These are phyloP conservation scores for Catharus fuscescens DNA, from an alignment of 2,113 vertebrate species.

Conservation along the genomic window DNA sequence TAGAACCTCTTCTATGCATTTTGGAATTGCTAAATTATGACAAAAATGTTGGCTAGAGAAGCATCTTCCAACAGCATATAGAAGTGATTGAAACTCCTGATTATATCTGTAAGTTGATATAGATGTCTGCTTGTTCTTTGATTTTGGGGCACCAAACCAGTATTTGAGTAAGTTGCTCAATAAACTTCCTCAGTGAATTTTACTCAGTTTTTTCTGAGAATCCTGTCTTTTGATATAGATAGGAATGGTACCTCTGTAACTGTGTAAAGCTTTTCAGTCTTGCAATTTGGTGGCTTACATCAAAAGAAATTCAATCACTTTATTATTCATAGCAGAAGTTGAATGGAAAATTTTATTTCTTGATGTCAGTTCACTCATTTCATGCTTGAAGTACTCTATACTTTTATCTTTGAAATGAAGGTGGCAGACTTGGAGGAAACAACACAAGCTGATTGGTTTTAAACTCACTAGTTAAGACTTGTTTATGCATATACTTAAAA, in stretches of 20 bases:
- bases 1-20: neutral
- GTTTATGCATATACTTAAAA: neutral
- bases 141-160: neutral
- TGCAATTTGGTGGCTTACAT: neutral
- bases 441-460: neutral
- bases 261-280: neutral
- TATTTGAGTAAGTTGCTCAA: neutral
- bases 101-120: neutral
- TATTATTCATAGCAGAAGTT: slow-evolving; percentile 11
- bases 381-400: slow-evolving; percentile 9
- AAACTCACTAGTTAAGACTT: neutral
- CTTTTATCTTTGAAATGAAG: slow-evolving; percentile 15
- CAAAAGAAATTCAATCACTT: slow-evolving; percentile 20
- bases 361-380: slow-evolving; percentile 30
- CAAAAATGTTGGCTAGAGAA: neutral
- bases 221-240: neutral
- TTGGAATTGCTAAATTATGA: neutral
- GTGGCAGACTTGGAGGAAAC: neutral
- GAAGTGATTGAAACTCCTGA: neutral
- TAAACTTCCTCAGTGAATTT: neutral
- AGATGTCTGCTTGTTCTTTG: neutral
- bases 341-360: slow-evolving; percentile 38
- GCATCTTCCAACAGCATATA: neutral
- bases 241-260: neutral
- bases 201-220: neutral